A percentile compares a stretch with the other conserved stretches of the same genome.
Conservation (phyloP, 1,140 invertebrate species). For the Orchestia grillus region DNA sequence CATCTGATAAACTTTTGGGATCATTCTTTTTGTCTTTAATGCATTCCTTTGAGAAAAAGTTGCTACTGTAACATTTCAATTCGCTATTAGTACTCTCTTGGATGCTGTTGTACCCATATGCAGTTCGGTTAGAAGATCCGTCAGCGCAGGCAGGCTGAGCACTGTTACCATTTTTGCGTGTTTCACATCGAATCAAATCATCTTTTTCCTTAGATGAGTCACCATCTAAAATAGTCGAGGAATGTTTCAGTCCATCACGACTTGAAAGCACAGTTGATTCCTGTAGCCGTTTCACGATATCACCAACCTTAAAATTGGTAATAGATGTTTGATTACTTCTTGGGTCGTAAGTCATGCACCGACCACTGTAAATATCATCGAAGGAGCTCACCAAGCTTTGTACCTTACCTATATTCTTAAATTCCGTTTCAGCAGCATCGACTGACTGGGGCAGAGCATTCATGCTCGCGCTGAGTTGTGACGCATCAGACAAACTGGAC, state of each 20-base stretch:
- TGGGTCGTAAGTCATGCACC: slow-evolving; percentile 39
- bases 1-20: background rate
- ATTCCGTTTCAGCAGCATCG: background rate
- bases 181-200: background rate
- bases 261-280: background rate
- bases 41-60: background rate
- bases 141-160: background rate
- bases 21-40: background rate
- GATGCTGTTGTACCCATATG: background rate
- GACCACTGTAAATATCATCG: slow-evolving; percentile 41
- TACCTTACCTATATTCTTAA: slow-evolving; percentile 14
- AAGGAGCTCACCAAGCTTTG: background rate
- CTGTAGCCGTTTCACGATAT: background rate
- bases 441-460: background rate
- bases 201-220: background rate
- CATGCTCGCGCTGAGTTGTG: background rate
- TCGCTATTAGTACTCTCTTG: background rate
- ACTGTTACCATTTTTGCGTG: background rate
- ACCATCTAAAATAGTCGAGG: background rate
- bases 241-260: background rate
- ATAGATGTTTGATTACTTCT: slow-evolving; percentile 27
- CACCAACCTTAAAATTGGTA: background rate
- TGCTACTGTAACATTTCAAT: background rate
- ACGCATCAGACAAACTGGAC: slow-evolving; percentile 17
- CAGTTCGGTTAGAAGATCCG: background rate